Conservation (phyloP, 2,888 invertebrate genomes). For the Andrena marginata region DNA sequence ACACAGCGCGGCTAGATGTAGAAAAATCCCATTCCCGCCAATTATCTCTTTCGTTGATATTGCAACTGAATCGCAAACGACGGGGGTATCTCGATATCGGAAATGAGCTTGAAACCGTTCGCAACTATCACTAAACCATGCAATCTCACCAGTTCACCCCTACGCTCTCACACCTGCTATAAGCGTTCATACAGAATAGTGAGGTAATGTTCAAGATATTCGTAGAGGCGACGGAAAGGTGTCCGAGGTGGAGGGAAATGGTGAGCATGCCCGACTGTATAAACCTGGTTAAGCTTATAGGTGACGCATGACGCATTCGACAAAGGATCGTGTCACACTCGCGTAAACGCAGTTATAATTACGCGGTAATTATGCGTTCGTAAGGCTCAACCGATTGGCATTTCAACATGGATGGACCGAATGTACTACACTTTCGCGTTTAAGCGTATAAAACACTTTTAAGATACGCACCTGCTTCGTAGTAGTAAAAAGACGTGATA, state of each 20-base stretch:
- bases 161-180: no score
- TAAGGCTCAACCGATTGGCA: slow-evolving; percentile 57
- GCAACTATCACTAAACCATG: no score
- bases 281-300: no score
- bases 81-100: not conserved
- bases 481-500: not conserved
- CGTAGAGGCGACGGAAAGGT: no score
- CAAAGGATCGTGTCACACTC: not conserved
- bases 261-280: no score
- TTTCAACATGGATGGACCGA: slow-evolving; percentile 8
- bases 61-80: not conserved
- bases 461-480: not conserved
- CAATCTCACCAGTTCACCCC: no score
- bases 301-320: not conserved
- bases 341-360: not conserved
- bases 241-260: no score
- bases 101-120: no score
- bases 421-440: slow-evolving; percentile 66
- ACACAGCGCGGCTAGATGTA: slow-evolving; percentile 74
- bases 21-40: slow-evolving; percentile 69
- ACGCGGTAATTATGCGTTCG: slow-evolving; percentile 33
- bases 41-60: slow-evolving; percentile 49
- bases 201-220: no score
- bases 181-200: no score
- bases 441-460: not conserved